phyloP scores from a whole-genome alignment of 2,113 vertebrate species.

The Dipodomys spectabilis region DNA sequence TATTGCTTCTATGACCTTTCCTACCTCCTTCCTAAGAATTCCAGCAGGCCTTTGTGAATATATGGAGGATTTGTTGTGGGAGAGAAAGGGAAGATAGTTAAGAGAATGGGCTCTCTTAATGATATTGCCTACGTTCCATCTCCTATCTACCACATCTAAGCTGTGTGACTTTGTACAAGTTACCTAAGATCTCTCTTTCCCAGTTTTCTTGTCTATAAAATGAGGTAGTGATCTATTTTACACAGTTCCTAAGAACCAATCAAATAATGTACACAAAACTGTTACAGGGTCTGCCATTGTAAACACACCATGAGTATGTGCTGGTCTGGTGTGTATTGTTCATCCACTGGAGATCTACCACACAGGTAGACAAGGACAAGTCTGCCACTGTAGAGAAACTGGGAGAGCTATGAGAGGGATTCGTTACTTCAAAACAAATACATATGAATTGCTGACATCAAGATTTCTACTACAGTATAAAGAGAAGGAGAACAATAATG shows the following conservation, averaged over 20 bases:
- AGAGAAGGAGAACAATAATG: neutral
- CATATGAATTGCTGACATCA: neutral
- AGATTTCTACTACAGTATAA: conserved; percentile 1
- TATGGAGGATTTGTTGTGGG: neutral
- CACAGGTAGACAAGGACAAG: neutral
- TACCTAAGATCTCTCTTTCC: neutral
- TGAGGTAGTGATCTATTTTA: neutral
- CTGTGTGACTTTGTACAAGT: neutral
- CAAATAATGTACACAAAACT: neutral
- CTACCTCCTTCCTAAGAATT: neutral
- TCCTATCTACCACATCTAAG: neutral
- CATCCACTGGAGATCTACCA: neutral
- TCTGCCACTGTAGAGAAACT: neutral
- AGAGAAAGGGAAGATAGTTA: neutral
- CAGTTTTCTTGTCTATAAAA: neutral
- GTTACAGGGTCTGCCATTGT: neutral
- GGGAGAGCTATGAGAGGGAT: neutral
- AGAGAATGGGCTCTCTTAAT: neutral
- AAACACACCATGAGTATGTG: neutral
- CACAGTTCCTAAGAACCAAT: neutral
- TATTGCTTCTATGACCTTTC: neutral
- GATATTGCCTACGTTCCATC: neutral
- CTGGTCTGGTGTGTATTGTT: neutral
- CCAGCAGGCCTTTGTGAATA: neutral
- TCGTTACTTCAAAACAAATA: neutral